phyloP scores from a whole-genome alignment of 2,888 invertebrate species.

The Brachypalpus laphriformis region DNA sequence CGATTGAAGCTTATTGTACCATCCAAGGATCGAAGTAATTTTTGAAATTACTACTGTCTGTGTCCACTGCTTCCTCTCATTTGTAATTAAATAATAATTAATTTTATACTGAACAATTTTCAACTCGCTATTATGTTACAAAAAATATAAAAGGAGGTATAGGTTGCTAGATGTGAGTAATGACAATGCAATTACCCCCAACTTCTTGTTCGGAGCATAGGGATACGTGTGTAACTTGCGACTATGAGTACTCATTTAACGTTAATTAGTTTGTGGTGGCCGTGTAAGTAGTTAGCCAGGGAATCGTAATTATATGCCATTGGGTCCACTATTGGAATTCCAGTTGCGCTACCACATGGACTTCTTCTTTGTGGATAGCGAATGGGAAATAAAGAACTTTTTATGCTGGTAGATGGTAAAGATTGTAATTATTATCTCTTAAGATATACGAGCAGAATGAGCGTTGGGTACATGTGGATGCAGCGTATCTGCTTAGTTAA shows the following conservation, averaged over 20 bases:
- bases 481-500: not conserved
- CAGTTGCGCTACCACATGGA: not conserved
- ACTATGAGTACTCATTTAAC: not conserved
- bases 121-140: not conserved
- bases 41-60: not conserved
- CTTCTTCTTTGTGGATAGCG: not conserved
- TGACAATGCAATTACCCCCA: constrained; percentile 14
- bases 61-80: not conserved
- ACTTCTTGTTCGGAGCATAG: not conserved
- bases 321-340: constrained; percentile 17
- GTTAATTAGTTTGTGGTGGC: constrained; percentile 25
- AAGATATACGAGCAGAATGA: not conserved
- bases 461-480: not conserved
- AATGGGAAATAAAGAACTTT: not conserved
- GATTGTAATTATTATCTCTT: constrained; percentile 1
- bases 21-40: not conserved
- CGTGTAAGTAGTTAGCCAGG: not conserved
- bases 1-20: too few relatives aligned
- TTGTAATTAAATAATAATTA: constrained; percentile 7
- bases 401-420: not conserved
- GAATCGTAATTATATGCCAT: constrained; percentile 13
- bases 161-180: not conserved
- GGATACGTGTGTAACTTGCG: not conserved
- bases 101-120: constrained; percentile 20
- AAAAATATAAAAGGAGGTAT: not conserved